Evolutionary conservation across 2,888 invertebrate genomes (phyloP), one percentile per base, ranked within the genome.

Genomic region (Netelia inedita): DNA sequence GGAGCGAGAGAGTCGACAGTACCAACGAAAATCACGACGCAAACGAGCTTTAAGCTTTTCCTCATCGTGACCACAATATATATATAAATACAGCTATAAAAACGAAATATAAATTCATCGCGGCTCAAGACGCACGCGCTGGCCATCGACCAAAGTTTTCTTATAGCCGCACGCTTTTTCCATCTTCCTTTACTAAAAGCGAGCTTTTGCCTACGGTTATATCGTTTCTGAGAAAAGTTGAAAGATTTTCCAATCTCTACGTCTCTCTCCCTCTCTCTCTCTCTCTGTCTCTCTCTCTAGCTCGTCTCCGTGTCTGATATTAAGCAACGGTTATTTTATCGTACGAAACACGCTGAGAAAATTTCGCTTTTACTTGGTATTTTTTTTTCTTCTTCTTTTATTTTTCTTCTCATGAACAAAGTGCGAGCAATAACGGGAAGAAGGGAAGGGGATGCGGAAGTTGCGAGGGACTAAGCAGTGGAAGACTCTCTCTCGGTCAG

Each of bases 401-500:
- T 43, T 10, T 14, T 46, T 46, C 1, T 73, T 78, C 61, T 71
- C 55, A 35, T 19, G 28, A n/a, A 53, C 57, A 46, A 69, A 63
- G 78, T 55, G 57, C 19, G 3, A 21, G 19, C 19, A 21, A 9
- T 41, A 41, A 61, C 23, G 61, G 19, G 53, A n/a, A 28, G 50
- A 16, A 35, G 16, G 11, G 11, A 28, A 28, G 14, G 46, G 11
- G 46, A 1, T 28, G 23, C 19, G 11, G 43, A 55, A 46, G 21
- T 28, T 10, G n/a, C 23, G 59, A 59, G 14, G 43, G 28, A 46
- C n/a, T 46, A 46, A n/a, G 14, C 21, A 23, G 3, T 28, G 14
- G 16, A 63, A 68, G 69, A 50, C 50, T 55, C 55, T 55, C 55
- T 69, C 68, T 75, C 63, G 80, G 80, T 80, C 80, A 74, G 68